A percentile compares a stretch with the other conserved stretches of the same genome.
phyloP scores from a whole-genome alignment of 35 echinoderm and acorn worm species.

The Heliocidaris erythrogramma region DNA sequence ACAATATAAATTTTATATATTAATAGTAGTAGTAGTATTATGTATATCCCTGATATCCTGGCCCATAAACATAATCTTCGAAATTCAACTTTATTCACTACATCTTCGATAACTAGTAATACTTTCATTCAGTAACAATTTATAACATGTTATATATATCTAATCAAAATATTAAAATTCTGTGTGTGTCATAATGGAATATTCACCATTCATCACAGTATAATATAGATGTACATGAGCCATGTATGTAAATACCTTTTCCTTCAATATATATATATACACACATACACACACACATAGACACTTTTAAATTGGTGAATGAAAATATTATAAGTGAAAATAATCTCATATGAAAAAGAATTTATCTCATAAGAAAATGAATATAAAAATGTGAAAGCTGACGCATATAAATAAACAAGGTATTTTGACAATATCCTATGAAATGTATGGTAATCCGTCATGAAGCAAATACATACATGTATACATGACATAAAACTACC shows the following conservation, averaged over 20 bases:
- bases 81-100: not conserved
- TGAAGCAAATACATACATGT: not conserved
- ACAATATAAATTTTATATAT: no score
- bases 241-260: not conserved
- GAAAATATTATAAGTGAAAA: not conserved
- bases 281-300: not conserved
- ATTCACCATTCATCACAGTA: not conserved
- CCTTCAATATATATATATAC: not conserved
- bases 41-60: no score
- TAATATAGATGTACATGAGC: not conserved
- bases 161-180: not conserved
- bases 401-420: not conserved
- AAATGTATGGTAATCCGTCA: not conserved
- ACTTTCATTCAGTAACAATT: not conserved
- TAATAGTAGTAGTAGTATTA: no score
- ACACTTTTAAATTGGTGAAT: not conserved
- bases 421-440: not conserved
- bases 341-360: not conserved
- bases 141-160: not conserved
- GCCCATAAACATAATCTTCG: not conserved
- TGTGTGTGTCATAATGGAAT: not conserved
- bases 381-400: not conserved
- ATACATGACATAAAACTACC: not conserved
- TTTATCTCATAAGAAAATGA: not conserved
- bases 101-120: not conserved